These are phyloP conservation scores for Pyxicephalus adspersus DNA, from an alignment of 2,113 vertebrate genomes.

Conservation along the genomic window DNA sequence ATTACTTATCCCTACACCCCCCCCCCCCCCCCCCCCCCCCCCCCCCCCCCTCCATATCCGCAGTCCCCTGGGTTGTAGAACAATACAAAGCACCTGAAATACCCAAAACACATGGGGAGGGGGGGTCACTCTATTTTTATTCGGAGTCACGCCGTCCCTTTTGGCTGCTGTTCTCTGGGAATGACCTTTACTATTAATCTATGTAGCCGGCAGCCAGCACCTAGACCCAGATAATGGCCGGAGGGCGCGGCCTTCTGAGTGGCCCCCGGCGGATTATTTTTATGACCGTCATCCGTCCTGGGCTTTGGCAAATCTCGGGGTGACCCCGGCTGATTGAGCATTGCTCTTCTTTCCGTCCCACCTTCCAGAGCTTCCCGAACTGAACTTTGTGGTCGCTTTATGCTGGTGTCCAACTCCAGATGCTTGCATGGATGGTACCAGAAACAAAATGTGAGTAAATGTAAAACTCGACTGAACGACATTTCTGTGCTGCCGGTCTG, in stretches of 20 bases:
- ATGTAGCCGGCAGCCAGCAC: slow-evolving; percentile 32
- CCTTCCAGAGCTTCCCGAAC: background rate
- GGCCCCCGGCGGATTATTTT: background rate
- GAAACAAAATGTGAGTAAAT: slow-evolving; percentile 66
- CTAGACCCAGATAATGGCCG: background rate
- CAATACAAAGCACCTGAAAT: slow-evolving; percentile 8
- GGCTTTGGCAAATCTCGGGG: background rate
- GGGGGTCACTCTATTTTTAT: slow-evolving; percentile 13
- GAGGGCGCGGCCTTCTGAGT: background rate
- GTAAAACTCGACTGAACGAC: too few relatives aligned
- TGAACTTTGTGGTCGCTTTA: slow-evolving; percentile 12
- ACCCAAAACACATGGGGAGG: background rate
- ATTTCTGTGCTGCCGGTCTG: too few relatives aligned
- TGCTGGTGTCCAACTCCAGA: slow-evolving; percentile 58
- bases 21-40: too few relatives aligned
- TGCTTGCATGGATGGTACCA: slow-evolving; percentile 62
- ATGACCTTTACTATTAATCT: slow-evolving; percentile 68
- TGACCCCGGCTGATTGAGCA: background rate
- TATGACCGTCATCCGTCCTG: background rate
- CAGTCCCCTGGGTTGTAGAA: too few relatives aligned
- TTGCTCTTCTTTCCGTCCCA: background rate
- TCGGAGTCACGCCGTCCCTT: background rate
- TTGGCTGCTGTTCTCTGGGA: slow-evolving; percentile 52
- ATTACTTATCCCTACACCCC: too few relatives aligned
- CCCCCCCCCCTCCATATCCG: too few relatives aligned